These are phyloP conservation scores for Poeciliopsis occidentalis DNA, from an alignment of 2,113 vertebrate genomes.

Conservation along the genomic window DNA sequence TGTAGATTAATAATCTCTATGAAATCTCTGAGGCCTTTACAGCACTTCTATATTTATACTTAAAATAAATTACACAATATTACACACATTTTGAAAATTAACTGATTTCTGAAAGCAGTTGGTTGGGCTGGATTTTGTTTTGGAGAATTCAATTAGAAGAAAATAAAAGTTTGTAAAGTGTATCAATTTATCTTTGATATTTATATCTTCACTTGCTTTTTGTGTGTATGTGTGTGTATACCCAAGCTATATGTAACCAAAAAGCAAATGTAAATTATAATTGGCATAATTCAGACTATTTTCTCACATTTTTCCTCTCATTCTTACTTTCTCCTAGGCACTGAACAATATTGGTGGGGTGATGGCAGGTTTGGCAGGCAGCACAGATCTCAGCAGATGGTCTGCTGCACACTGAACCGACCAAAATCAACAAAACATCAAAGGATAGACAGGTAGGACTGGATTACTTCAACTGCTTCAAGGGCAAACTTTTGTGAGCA, in stretches of 20 bases:
- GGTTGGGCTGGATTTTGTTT: background rate
- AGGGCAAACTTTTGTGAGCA: constrained; percentile 6
- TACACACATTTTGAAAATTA: background rate
- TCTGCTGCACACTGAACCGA: constrained; percentile 54
- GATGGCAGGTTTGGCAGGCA: constrained; percentile 51
- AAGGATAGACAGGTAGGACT: constrained; percentile 56
- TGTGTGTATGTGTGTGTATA: no score
- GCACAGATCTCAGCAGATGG: constrained; percentile 41
- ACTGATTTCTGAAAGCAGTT: background rate
- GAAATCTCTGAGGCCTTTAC: background rate
- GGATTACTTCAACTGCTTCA: background rate
- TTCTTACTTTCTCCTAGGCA: constrained; percentile 34
- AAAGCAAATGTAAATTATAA: background rate
- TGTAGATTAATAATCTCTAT: background rate
- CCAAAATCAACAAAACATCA: constrained; percentile 18
- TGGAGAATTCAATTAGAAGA: background rate
- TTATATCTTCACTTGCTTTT: no score
- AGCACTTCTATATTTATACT: no score
- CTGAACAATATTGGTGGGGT: constrained; percentile 44
- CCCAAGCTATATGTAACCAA: background rate
- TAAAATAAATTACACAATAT: background rate
- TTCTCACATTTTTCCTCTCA: background rate
- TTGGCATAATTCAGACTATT: background rate
- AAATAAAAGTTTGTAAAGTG: background rate
- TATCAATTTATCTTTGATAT: background rate